Evolutionary conservation across 2,888 invertebrate genomes (phyloP).

Genomic region (Sesamia inferens): DNA sequence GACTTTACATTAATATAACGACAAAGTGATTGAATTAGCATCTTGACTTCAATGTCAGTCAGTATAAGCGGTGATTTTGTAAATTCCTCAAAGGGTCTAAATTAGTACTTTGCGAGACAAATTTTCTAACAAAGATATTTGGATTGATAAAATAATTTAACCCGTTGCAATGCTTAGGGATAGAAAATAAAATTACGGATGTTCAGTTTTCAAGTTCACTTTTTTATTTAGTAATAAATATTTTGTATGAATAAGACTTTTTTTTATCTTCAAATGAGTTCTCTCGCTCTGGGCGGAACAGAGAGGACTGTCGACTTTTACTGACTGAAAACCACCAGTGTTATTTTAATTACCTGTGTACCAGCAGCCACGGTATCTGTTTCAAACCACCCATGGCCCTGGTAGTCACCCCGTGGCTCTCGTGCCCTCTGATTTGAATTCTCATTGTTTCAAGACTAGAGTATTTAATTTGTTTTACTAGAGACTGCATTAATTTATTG

Average conservation of each 20-base stretch:
- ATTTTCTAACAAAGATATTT: background rate
- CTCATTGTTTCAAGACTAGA: background rate
- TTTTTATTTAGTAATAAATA: slow-evolving; percentile 5
- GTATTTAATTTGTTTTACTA: background rate
- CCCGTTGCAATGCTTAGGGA: slow-evolving; percentile 29
- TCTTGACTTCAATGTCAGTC: slow-evolving; percentile 6
- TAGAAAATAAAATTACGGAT: slow-evolving; percentile 20
- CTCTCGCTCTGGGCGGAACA: no score
- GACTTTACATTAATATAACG: slow-evolving; percentile 3
- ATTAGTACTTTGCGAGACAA: slow-evolving; percentile 25
- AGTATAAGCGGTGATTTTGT: no score
- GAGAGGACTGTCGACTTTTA: no score
- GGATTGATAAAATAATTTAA: slow-evolving; percentile 33
- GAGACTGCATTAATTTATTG: background rate
- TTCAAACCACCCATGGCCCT: no score
- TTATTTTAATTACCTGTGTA: no score
- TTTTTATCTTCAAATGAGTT: background rate
- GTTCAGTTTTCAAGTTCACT: slow-evolving; percentile 18
- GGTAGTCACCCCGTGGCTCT: no score
- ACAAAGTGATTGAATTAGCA: slow-evolving; percentile 22
- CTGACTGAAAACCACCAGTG: no score
- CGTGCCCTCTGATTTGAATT: slow-evolving; percentile 4
- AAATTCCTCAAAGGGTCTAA: slow-evolving; percentile 14
- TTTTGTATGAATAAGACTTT: no score
- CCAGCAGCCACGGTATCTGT: no score